phyloP scores from a whole-genome alignment of 2,888 invertebrate species.

The Mamestra brassicae region DNA sequence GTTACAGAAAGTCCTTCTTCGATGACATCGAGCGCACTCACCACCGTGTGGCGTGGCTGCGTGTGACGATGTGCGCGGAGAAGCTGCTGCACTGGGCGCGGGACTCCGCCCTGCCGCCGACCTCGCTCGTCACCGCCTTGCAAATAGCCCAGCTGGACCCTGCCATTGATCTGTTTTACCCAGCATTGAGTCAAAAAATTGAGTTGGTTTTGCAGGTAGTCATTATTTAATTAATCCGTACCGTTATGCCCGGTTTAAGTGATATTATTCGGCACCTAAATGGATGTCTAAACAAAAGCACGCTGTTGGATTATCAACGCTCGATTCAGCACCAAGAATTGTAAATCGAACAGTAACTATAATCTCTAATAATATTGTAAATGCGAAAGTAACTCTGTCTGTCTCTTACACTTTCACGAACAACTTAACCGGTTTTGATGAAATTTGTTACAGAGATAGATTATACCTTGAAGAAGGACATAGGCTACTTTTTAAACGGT shows the following conservation, averaged over 20 bases:
- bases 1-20: slow-evolving; percentile 78
- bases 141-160: slow-evolving; percentile 83
- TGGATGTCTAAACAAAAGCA: background rate
- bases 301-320: background rate
- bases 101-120: slow-evolving; percentile 80
- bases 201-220: slow-evolving; percentile 76
- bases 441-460: no score
- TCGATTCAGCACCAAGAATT: background rate
- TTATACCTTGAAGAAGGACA: no score
- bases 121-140: slow-evolving; percentile 76
- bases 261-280: background rate
- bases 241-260: background rate
- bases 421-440: no score
- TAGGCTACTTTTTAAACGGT: no score
- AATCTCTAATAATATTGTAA: no score
- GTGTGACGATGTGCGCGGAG: slow-evolving; percentile 75
- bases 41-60: slow-evolving; percentile 81
- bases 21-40: slow-evolving; percentile 73
- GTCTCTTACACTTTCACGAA: no score
- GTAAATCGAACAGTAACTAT: background rate
- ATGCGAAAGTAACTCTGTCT: no score
- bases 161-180: slow-evolving; percentile 81
- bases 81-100: slow-evolving; percentile 79
- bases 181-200: slow-evolving; percentile 74
- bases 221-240: background rate